Percentiles rank a stretch among this genome's conserved stretches.
Evolutionary conservation across 2,113 vertebrate species (phyloP).

Genomic region (Corapipo altera): DNA sequence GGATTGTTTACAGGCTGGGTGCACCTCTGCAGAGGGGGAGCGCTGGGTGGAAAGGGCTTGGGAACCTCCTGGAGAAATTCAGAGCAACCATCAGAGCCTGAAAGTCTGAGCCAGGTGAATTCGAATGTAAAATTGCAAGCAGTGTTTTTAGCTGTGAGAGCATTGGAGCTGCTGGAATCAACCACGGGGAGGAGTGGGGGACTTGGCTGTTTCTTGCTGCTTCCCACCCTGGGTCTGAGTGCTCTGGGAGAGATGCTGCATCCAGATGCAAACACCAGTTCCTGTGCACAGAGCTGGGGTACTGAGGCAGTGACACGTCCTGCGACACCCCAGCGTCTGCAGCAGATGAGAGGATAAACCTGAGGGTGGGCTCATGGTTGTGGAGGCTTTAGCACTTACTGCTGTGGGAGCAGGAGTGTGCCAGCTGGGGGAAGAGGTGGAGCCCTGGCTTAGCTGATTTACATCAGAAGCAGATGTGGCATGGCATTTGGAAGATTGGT

Average conservation of each 20-base stretch:
- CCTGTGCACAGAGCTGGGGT: neutral
- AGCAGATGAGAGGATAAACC: neutral
- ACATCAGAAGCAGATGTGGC: neutral
- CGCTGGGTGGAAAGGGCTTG: neutral
- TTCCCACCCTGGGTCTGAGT: neutral
- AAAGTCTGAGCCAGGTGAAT: neutral
- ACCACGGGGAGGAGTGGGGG: neutral
- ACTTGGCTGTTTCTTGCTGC: neutral
- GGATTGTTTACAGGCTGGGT: constrained; percentile 16
- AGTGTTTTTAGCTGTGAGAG: neutral
- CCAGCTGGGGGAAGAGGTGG: neutral
- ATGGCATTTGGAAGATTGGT: neutral
- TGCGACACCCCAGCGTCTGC: neutral
- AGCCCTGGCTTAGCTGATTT: neutral
- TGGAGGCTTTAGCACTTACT: neutral
- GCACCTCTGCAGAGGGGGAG: neutral
- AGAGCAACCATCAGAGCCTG: neutral
- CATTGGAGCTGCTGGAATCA: neutral
- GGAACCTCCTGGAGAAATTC: neutral
- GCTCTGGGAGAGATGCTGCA: neutral
- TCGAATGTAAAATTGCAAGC: neutral
- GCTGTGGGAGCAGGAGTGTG: neutral
- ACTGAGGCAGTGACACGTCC: neutral
- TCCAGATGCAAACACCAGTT: neutral
- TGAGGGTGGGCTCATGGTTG: accelerated